These are phyloP conservation scores for Muscicapa striata DNA, from an alignment of 2,797 vertebrate genomes.

Conservation along the genomic window DNA sequence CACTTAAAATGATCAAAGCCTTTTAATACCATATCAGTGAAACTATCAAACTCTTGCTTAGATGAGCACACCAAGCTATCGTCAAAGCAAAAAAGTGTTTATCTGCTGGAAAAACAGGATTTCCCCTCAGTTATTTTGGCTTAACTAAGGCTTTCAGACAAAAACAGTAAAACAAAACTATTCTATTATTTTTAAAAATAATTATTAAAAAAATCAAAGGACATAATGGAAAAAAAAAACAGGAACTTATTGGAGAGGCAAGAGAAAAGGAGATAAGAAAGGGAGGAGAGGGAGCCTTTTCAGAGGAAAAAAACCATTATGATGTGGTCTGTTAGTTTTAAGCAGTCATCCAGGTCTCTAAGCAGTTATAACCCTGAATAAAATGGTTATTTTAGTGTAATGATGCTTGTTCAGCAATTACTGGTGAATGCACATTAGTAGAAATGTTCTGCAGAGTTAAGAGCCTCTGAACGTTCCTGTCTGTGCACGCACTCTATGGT, in stretches of 20 bases:
- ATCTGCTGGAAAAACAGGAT: not conserved
- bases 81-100: constrained; percentile 35
- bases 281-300: not conserved
- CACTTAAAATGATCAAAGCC: not conserved
- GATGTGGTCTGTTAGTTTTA: not conserved
- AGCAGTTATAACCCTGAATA: not conserved
- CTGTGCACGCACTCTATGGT: not conserved
- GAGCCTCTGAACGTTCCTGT: not conserved
- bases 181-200: not conserved
- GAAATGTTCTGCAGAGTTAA: not conserved
- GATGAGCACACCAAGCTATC: constrained; percentile 18
- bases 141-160: constrained; percentile 23
- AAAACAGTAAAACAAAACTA: constrained; percentile 38
- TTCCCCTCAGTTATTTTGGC: constrained; percentile 27
- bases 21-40: constrained; percentile 4
- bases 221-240: not conserved
- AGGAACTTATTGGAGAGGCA: not conserved
- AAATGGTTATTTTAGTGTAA: not conserved
- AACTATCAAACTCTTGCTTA: constrained; percentile 41
- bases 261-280: constrained; percentile 18
- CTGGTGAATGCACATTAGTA: not conserved
- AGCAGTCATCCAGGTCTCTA: not conserved
- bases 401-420: not conserved
- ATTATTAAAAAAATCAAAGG: not conserved
- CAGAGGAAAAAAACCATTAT: not conserved